Base-by-base conservation (phyloP, 2,113 vertebrate species). In the Hippocampus comes region DNA sequence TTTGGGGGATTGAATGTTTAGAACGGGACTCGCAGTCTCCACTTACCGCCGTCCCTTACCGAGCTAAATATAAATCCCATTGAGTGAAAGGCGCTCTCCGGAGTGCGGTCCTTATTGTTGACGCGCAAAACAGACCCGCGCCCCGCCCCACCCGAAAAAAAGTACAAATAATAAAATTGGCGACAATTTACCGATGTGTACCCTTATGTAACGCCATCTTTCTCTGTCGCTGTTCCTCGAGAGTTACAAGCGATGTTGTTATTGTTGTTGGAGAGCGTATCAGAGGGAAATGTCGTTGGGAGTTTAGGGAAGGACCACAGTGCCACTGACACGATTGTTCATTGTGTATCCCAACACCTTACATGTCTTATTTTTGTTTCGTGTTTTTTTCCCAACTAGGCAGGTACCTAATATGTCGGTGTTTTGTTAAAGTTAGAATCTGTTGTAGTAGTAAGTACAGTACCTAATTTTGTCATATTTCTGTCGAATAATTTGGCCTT, bases 191-290 rank as follows among this genome's bases (percentile, higher is more conserved):
- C 9, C 3, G 41, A 30, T 27, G 53, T 64, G 61, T 2, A 73
- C 78, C 73, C 88, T 78, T 73, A 83, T 70, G 76, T 70, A 65
- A 43, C 81, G 69, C 72, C 75, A 63, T 76, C 15, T 76, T 61
- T 30, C 63, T 30, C 63, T 2, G 70, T 53, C 7, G 43, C 34
- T 46, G 76, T 80, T 78, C 78, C 75, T 59, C 59, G 7, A 56
- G 30, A 66, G 70, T 55, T 78, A 84, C 60, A 77, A 80, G 84
- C 65, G 82, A 82, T 83, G 90, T 82, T 90, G 86, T 87, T 89
- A 73, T 88, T 88, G 82, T 90, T 89, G 84, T 85, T 88, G 84
- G 76, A 76, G 87, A 83, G 85, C 85, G 82, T 70, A 78, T 38
- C 34, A 70, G 75, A 56, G 61, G 72, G 70, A 74, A 60, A 70